A percentile compares a stretch with the other conserved stretches of the same genome.
These are phyloP conservation scores for Neocrepidodera transversa DNA, from an alignment of 2,888 invertebrate species.

Conservation along the genomic window DNA sequence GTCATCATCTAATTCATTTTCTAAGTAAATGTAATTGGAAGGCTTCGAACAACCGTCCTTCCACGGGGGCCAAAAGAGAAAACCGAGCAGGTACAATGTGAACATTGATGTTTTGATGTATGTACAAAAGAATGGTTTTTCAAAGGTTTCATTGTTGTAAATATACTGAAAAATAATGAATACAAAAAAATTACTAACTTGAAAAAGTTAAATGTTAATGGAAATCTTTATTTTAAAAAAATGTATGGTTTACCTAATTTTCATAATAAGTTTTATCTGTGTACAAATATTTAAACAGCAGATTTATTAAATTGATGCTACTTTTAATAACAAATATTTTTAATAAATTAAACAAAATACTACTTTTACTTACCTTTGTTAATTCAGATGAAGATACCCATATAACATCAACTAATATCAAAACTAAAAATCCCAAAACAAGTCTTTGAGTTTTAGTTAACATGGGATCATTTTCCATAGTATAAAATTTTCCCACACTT, in stretches of 20 bases:
- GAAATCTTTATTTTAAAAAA: too few relatives aligned
- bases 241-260: too few relatives aligned
- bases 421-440: constrained; percentile 82
- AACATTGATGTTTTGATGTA: constrained; percentile 96
- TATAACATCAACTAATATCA: constrained; percentile 90
- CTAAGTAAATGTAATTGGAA: constrained; percentile 77
- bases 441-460: constrained; percentile 75
- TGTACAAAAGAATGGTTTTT: constrained; percentile 95
- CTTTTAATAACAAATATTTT: too few relatives aligned
- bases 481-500: constrained; percentile 19
- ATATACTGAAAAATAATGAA: constrained; percentile 72
- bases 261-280: too few relatives aligned
- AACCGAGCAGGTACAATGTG: constrained; percentile 86
- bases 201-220: too few relatives aligned
- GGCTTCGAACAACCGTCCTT: constrained; percentile 75
- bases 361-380: constrained; percentile 89
- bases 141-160: constrained; percentile 82
- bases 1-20: constrained; percentile 80
- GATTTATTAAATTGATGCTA: too few relatives aligned
- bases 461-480: constrained; percentile 53
- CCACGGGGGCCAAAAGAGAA: constrained; percentile 90
- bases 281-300: too few relatives aligned
- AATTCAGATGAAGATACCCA: constrained; percentile 97
- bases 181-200: too few relatives aligned
- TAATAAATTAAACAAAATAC: too few relatives aligned